Conservation (phyloP, 2,888 invertebrate species). For the Lissocephala sabroskyi region DNA sequence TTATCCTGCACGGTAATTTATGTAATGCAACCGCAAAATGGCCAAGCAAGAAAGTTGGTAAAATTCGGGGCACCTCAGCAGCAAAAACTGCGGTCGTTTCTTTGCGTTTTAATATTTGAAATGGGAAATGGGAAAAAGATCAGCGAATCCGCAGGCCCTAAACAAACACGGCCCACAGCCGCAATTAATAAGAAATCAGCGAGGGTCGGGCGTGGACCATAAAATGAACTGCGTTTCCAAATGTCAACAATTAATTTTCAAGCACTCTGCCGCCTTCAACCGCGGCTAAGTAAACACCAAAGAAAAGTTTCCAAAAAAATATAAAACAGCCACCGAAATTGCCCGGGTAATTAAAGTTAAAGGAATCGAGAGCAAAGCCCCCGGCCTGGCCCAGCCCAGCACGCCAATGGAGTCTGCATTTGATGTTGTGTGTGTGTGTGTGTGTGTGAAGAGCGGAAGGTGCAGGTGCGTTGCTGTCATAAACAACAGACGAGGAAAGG, state of each 20-base stretch:
- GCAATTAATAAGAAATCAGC: no score
- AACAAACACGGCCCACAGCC: no score
- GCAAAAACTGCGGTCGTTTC: no score
- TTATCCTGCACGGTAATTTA: conserved; percentile 30
- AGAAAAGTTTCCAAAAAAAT: no score
- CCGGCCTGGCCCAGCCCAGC: not conserved
- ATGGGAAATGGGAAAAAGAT: no score
- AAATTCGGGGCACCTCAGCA: no score
- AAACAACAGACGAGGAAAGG: not conserved
- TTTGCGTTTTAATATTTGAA: conserved; percentile 10
- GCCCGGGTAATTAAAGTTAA: conserved; percentile 26
- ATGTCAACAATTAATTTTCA: conserved; percentile 34
- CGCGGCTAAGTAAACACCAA: no score
- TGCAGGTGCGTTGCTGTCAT: conserved; percentile 10
- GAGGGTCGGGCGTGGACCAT: no score
- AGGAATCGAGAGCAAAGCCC: conserved; percentile 2
- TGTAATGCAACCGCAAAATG: conserved; percentile 27
- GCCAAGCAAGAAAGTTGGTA: conserved; percentile 13
- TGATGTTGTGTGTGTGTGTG: no score
- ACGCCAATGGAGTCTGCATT: not conserved
- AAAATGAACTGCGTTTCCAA: conserved; percentile 18
- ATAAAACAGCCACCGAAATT: not conserved
- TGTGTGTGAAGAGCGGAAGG: not conserved
- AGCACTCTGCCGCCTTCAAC: no score
- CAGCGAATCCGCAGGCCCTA: no score